Evolutionary conservation across 2,888 invertebrate genomes (phyloP).

Genomic region (Philopedon plagiatum): DNA sequence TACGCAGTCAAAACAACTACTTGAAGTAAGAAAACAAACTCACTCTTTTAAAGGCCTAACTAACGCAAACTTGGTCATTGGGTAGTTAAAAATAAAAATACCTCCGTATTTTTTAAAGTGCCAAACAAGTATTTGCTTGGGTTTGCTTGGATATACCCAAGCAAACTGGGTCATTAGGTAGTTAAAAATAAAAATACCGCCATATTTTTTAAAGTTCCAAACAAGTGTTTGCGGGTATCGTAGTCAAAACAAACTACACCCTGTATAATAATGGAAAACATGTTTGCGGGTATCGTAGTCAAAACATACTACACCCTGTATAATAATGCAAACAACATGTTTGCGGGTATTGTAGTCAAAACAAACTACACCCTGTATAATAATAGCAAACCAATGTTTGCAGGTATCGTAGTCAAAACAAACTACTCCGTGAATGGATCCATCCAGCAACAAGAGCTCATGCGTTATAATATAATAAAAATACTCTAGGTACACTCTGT

Average conservation of each 20-base stretch:
- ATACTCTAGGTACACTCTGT: no score
- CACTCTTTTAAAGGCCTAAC: no score
- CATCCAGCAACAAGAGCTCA: no score
- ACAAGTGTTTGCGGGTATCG: not conserved
- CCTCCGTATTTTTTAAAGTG: not conserved
- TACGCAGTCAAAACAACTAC: not conserved
- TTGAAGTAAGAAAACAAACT: no score
- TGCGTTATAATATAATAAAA: no score
- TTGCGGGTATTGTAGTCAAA: not conserved
- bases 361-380: not conserved
- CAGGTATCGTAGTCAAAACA: not conserved
- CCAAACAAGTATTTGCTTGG: no score
- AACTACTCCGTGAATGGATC: not conserved
- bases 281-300: not conserved
- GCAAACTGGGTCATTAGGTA: no score
- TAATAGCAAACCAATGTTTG: not conserved
- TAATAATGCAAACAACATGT: no score
- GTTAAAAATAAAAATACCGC: no score
- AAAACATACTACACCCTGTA: not conserved
- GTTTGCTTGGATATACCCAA: no score
- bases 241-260: not conserved
- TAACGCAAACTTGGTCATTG: no score
- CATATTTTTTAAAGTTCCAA: not conserved
- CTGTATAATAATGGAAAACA: not conserved
- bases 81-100: no score